Evolutionary conservation across 2,888 invertebrate species (phyloP), one percentile per base, ranked within the genome.

Genomic region (Tinea semifulvella): DNA sequence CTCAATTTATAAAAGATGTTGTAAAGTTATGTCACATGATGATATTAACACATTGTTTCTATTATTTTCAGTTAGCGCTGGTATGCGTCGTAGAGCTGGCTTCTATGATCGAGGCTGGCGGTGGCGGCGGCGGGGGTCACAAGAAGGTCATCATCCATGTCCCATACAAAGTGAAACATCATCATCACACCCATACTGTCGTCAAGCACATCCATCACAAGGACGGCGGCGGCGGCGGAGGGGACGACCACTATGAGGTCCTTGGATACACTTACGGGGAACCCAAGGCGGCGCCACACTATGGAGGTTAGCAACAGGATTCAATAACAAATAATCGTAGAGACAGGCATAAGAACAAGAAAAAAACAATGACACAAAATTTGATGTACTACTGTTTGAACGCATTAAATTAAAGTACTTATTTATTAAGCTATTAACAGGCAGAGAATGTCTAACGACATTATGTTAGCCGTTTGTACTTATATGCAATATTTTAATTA

Each of bases 81-180:
- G 61, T 69, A 46, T 84, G 67, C 56, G 67, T 65, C 58, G 74
- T 65, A 35, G 71, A 56, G 63, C 61, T 71, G 50, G 55, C 58
- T 50, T 63, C 55, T 54, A 61, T 68, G 56, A 69, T 65, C 47
- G 56, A 55, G 49, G 76, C 75, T 1, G 81, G 72, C 2, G 84
- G 65, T 25, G 58, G 82, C 14, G 75, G 80, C 48, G 82, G 83
- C 47, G 84, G 85, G 42, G 68, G 71, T 25, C 86, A 88, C 65
- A 88, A 88, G 57, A 89, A 88, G 57, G 88, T 91, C 51, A 83
- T 91, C 56, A 91, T 91, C 63, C 91, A 91, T 69, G 90, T 91
- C 42, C 91, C 91, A 1, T 82, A 88, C 63, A 88, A 88, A 65
- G 84, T 91, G 52, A 90, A 91, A 60, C 88, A 88, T 50, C 85